Percentiles rank a stretch among this genome's conserved stretches.
Conservation (phyloP, 2,113 vertebrate genomes). For the Leucosticte australis region DNA sequence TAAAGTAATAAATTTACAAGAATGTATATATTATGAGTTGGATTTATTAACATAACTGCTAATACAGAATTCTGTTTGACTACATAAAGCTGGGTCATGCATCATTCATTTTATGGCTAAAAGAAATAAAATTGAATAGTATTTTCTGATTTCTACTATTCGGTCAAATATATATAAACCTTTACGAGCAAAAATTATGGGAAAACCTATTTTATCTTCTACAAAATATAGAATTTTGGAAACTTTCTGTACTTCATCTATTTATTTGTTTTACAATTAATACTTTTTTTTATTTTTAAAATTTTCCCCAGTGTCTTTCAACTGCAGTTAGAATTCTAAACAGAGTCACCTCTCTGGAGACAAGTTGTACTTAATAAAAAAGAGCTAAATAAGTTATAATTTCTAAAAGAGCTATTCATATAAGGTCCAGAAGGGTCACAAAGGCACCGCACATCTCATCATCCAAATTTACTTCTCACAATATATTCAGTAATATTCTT, state of each 20-base stretch:
- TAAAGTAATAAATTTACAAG: neutral
- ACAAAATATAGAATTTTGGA: neutral
- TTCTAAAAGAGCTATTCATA: neutral
- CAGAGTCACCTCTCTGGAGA: neutral
- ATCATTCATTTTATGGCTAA: neutral
- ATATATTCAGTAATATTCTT: accelerated
- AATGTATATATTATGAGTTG: neutral
- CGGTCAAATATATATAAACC: neutral
- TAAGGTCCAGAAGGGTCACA: neutral
- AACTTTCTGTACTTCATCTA: neutral
- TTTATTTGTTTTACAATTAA: neutral
- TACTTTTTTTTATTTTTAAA: neutral
- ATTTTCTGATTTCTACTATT: neutral
- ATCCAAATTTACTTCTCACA: neutral
- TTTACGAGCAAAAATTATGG: neutral
- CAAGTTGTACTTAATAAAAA: neutral
- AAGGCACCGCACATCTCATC: neutral
- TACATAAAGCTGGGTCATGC: accelerated
- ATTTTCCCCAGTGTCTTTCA: neutral
- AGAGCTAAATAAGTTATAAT: neutral
- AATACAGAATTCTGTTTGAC: neutral
- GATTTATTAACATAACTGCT: neutral
- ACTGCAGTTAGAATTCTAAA: neutral
- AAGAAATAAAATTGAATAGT: neutral
- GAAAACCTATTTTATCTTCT: neutral